phyloP scores from a whole-genome alignment of 2,113 vertebrate genomes.

The Cynopterus brachyotis region DNA sequence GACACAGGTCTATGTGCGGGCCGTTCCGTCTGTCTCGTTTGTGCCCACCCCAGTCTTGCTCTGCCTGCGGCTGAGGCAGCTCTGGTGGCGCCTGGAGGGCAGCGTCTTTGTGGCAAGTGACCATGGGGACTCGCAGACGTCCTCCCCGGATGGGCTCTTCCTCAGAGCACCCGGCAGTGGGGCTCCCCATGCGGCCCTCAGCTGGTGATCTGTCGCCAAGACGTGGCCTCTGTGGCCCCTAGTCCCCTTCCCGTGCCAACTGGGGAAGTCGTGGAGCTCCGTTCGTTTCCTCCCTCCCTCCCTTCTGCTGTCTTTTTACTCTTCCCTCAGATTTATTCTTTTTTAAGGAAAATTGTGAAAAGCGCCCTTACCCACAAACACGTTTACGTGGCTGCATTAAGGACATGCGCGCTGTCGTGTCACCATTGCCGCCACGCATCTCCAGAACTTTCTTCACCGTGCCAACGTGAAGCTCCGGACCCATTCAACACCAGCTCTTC shows the following conservation, averaged over 20 bases:
- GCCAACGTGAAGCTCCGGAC: not conserved
- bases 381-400: not conserved
- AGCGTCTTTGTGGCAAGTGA: not conserved
- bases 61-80: not conserved
- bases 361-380: no score
- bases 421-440: not conserved
- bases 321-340: not conserved
- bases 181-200: not conserved
- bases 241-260: not conserved
- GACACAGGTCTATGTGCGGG: fast-evolving
- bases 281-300: not conserved
- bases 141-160: not conserved
- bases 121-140: not conserved
- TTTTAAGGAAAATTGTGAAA: not conserved
- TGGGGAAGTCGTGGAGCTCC: not conserved
- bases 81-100: fast-evolving
- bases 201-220: not conserved
- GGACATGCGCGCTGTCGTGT: no score
- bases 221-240: not conserved
- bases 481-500: not conserved
- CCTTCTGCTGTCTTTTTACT: not conserved
- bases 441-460: not conserved
- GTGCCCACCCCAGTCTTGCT: fast-evolving
- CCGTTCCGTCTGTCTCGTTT: not conserved
- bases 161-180: fast-evolving